Base-by-base conservation (phyloP, 2,797 vertebrate genomes). In the Coregonus ussuriensis region DNA sequence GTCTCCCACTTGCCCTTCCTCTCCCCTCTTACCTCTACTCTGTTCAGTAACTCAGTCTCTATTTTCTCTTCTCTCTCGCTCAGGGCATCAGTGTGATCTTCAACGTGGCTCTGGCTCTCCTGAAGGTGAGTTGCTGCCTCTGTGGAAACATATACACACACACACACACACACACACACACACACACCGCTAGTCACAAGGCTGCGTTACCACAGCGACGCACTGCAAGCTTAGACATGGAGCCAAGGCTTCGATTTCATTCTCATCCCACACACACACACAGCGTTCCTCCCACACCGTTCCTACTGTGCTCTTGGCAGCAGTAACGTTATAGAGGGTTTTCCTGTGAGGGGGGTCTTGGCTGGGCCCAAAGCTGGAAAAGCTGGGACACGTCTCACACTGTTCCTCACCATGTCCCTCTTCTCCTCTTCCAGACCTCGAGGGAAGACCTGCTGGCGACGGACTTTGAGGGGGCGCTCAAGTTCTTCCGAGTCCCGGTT, bases 21-120 rank as follows among this genome's bases (percentile, higher is more conserved):
- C 41, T 47, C 21, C 6, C 18, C 47, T 25, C 13, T 31, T 0
- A 7, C n/a, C 4, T 51, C 41, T 16, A 14, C 9, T 35, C 56
- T 37, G 16, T 59, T 41, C 11, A 70, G 53, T 54, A 65, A 76
- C 33, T 62, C 4, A 29, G 0, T 79, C 54, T 33, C 13, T 33
- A 47, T 13, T 47, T 11, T 3, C 3, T 52, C 77, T 72, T 13
- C 56, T 15, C 86, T 91, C 41, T 47, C 41, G 9, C 89, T 70
- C 85, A 99, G 98, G 98, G 98, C 80, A 99, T 99, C 93, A 99
- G 96, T 88, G 97, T 99, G 87, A 99, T 99, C 91, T 99, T 99
- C 87, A 99, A 99, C 0, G 97, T 99, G 71, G 98, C 98, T 54
- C 94, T 99, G 92, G 96, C 96, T 66, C 94, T 99, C 81, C 91